Base-by-base conservation (phyloP, 1,140 invertebrate genomes). In the Campoletis sonorensis region DNA sequence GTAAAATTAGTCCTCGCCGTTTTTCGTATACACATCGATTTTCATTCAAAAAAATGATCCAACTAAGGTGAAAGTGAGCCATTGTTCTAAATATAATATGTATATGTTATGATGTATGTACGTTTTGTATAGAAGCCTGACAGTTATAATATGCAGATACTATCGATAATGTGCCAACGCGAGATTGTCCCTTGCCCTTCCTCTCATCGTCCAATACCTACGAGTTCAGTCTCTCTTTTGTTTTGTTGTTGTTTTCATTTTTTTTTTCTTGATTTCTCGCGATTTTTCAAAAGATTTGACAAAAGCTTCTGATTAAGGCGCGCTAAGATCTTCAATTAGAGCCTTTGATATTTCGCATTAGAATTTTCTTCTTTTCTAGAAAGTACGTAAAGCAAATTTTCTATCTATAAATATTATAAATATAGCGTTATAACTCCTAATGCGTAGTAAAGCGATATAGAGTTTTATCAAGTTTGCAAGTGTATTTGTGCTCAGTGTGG, bases 151-250 rank as follows among this genome's bases (percentile, higher is more conserved):
- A 67, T 67, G n/a, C 8, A 67, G 4, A 67, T 67, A 67, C 61
- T 67, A 30, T 67, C 61, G 26, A 67, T 67, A 15, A 67, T 67
- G 61, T 67, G 61, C 61, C 61, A 67, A 67, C 61, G 26, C 26
- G 61, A 67, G 61, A 67, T 23, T 27, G 23, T 67, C 26, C 61
- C 61, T 67, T 67, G 40, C 40, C 40, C 40, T 23, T 27, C 61
- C 26, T 23, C 13, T 67, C 23, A 23, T 27, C 61, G 40, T 67
- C 61, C 1, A 67, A 67, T 67, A 67, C 0, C 30, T 27, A 67
- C 23, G 13, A 67, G 18, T 67, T 26, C 23, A 1, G 10, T 67
- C 18, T 67, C 10, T 2, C 30, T 30, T 67, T 67, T 67, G 13
- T 23, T 11, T n/a, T n/a, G n/a, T n/a, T n/a, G n/a, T n/a, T n/a